Evolutionary conservation across 2,888 invertebrate genomes (phyloP), one percentile per base, ranked within the genome.

Genomic region (Linnaemya vulpina): DNA sequence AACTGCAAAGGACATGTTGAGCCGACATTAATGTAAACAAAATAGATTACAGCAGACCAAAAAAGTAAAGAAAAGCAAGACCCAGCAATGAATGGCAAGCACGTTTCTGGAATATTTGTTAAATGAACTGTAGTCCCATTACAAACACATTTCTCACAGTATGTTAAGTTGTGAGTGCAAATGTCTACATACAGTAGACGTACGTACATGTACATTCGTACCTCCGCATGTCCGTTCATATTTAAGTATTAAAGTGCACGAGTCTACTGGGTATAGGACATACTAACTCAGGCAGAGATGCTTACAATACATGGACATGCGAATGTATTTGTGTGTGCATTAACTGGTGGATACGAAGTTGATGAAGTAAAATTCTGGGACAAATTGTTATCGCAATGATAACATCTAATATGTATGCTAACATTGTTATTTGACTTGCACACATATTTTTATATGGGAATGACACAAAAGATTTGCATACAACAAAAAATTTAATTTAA

Each of bases 41-140:
- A 83, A 62, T 49, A 40, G 35, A 58, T 17, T 25, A 65, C 22
- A 53, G 35, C n/a, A 65, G 40, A n/a, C 17, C 17, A 71, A 58
- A 58, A 10, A 53, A 20, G 49, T 13, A 77, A 38, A 30, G 20
- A 51, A 70, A 73, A 58, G 13, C 65, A 73, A 80, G 65, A 73
- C 70, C 82, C 71, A 51, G 58, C 78, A 82, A 63, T 78, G 75
- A 78, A 82, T 74, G 70, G 77, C 78, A 74, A 85, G 82, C 85
- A 85, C 85, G 85, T 85, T 82, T 60, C 70, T 62, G 78, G 70
- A 71, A 85, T 82, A 82, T 85, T 83, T 85, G 82, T 85, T 85
- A 85, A 85, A 85, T 85, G 78, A 85, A 85, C 85, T 85, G 85
- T 79, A 85, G 85, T 82, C 82, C 78, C 46, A 85, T 85, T 85